These are phyloP conservation scores for cat (Felis catus) DNA, from an alignment of 2,113 vertebrate genomes.

Conservation along the genomic window F.catus_Fca126_mat1.0 CM031416.1:101219001-101219500, in stretches of 20 bases:
- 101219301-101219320: not conserved
- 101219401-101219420: not conserved
- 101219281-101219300: not conserved
- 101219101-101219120: not conserved
- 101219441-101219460: not conserved
- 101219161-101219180: not conserved
- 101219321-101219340: not conserved
- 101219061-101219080: not conserved
- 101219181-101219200: not conserved
- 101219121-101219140: not conserved
- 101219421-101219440: not conserved
- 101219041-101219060: not conserved
- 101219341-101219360: not conserved
- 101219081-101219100: not conserved
- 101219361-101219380: not conserved
- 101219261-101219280: not conserved
- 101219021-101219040: not conserved
- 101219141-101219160: not conserved
- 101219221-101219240: not conserved
- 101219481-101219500: not conserved
- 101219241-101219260: not conserved
- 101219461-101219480: not conserved
- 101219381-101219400: not conserved
- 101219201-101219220: constrained; percentile 3
- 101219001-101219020: not conserved